Evolutionary conservation across 2,888 invertebrate species (phyloP), one percentile per base, ranked within the genome.

Genomic region (Coenonympha arcania): DNA sequence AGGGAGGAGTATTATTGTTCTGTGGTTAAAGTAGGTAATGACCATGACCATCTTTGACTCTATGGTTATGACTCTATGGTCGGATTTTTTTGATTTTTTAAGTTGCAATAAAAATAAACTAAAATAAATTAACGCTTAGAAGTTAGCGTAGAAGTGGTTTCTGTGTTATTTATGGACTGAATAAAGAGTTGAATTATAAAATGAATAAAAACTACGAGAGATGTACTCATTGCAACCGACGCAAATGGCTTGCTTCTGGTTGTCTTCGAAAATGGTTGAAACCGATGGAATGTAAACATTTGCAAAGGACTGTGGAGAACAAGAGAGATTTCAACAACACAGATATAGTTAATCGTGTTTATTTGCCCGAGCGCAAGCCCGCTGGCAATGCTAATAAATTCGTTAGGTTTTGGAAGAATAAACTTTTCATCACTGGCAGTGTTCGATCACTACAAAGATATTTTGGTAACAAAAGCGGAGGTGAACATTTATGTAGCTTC

Each of bases 221-320:
- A 60, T 85, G 85, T 63, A 75, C 76, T 52, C 73, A 82, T 64
- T 86, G 85, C 60, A 86, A 80, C 66, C 77, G 83, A 47, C 81
- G 84, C 52, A 85, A 83, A 67, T 84, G 85, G 82, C 78, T 85
- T 24, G 71, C 81, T 59, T 73, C 83, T 56, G 84, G 84, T 55
- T 85, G 84, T 61, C 79, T 86, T 59, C 79, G 85, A 45, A 85
- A 83, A 68, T 86, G 84, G 85, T 70, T 84, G 56, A 85, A 83
- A 63, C 85, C 85, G 47, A 65, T 82, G 69, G 85, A 86, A 80
- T 86, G 84, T 79, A 86, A 85, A 83, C 85, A 86, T 75, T 73
- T 79, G 59, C 84, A 82, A 66, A 66, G 84, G 66, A 79, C 68
- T 60, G 76, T 79, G 63, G 85, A 85, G 68, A 79, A 62, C 63